phyloP scores from a whole-genome alignment of 1,140 invertebrate species.

The Agrypnia vestita region DNA sequence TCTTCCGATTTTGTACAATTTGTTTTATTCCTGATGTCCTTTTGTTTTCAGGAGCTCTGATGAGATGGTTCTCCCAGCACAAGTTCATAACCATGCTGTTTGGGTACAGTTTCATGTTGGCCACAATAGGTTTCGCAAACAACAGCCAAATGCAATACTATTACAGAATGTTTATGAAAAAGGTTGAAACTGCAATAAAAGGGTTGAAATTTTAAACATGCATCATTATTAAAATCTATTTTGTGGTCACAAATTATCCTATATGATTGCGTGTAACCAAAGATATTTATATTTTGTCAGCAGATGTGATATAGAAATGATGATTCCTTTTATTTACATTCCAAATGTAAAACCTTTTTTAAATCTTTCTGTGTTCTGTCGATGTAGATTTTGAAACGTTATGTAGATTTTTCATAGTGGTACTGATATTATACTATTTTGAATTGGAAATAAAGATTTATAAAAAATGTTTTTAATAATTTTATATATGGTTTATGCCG shows the following conservation, averaged over 20 bases:
- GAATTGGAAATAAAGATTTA: too few species aligned
- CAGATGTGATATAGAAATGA: not conserved
- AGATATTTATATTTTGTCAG: not conserved
- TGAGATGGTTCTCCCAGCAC: conserved; percentile 68
- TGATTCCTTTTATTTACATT: not conserved
- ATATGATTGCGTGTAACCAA: not conserved
- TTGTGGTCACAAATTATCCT: not conserved
- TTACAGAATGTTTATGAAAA: conserved; percentile 69
- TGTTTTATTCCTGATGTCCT: not conserved
- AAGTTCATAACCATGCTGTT: conserved; percentile 70
- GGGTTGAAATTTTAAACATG: conserved; percentile 62
- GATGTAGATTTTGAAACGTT: not conserved
- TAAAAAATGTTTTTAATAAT: too few species aligned
- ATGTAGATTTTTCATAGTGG: not conserved
- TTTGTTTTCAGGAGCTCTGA: conserved; percentile 64
- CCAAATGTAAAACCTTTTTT: not conserved
- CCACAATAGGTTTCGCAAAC: conserved; percentile 70
- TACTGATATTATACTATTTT: too few species aligned
- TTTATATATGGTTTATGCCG: too few species aligned
- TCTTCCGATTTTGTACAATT: not conserved
- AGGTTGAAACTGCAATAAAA: conserved; percentile 65
- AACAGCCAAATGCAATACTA: conserved; percentile 71
- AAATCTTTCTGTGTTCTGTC: not conserved
- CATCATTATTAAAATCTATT: not conserved
- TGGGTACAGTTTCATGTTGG: conserved; percentile 69